Conservation (phyloP, 2,797 vertebrate species). For the Lutjanus argentimaculatus region DNA sequence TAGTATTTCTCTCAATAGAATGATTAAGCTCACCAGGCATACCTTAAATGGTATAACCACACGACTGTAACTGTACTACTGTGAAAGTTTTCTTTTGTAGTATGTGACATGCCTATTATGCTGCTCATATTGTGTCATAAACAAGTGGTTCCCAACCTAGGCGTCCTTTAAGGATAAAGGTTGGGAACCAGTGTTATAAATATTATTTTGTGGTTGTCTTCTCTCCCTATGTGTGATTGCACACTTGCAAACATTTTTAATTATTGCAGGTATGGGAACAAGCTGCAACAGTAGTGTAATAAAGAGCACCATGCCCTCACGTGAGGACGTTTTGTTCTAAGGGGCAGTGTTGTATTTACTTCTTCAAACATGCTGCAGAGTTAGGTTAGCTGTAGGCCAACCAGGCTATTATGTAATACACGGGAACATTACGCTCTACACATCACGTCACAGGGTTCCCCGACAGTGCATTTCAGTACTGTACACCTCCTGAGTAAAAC, state of each 20-base stretch:
- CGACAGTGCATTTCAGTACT: constrained; percentile 30
- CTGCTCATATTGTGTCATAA: too few relatives aligned
- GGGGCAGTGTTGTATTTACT: constrained; percentile 49
- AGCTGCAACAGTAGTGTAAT: neutral
- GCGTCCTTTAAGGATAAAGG: too few relatives aligned
- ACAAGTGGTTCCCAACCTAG: too few relatives aligned
- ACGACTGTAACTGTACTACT: too few relatives aligned
- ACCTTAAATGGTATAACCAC: neutral
- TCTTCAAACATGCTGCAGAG: constrained; percentile 23
- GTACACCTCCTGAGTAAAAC: constrained; percentile 12
- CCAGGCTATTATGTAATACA: constrained; percentile 67
- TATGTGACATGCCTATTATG: too few relatives aligned
- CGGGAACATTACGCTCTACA: constrained; percentile 17
- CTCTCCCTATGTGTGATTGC: fast-evolving
- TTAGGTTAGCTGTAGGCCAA: constrained; percentile 39
- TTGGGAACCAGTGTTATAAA: neutral
- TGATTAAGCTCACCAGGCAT: neutral
- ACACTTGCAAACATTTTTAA: neutral
- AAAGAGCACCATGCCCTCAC: constrained; percentile 14
- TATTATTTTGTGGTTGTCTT: neutral
- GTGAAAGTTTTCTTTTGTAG: too few relatives aligned
- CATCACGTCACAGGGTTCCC: constrained; percentile 58
- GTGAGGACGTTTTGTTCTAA: constrained; percentile 56
- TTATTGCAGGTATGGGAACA: neutral
- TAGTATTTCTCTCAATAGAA: neutral